phyloP scores from a whole-genome alignment of 2,888 invertebrate genomes.

The Cetonia aurata region DNA sequence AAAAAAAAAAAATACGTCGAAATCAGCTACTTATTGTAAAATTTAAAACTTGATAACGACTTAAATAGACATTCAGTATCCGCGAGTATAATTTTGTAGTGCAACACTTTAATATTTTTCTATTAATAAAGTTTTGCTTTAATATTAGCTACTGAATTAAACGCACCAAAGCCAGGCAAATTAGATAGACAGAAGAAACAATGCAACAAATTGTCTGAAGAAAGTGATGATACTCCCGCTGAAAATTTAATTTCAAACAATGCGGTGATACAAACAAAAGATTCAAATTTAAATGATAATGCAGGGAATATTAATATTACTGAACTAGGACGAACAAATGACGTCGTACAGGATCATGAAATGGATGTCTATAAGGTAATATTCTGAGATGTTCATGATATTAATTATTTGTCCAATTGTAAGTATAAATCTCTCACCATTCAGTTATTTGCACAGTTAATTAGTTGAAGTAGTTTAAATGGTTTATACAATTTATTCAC shows the following conservation, averaged over 20 bases:
- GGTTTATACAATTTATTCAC: neutral
- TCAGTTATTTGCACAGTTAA: no score
- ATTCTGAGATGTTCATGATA: neutral
- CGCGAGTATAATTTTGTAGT: no score
- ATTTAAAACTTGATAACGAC: neutral
- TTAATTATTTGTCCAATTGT: neutral
- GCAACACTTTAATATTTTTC: neutral
- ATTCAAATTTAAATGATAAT: conserved; percentile 40
- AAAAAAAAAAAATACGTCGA: neutral
- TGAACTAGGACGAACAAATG: conserved; percentile 1
- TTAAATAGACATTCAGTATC: neutral
- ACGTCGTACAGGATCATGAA: conserved; percentile 6
- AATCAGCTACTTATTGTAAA: neutral
- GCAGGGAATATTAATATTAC: conserved; percentile 41
- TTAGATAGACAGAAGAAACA: conserved; percentile 51
- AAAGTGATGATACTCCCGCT: no score
- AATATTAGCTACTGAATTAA: conserved; percentile 68
- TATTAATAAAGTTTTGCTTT: conserved; percentile 5
- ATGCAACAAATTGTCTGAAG: neutral
- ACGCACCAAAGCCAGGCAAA: conserved; percentile 65
- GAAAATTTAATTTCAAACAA: conserved; percentile 4
- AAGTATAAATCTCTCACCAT: neutral
- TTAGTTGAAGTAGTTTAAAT: no score
- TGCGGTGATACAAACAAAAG: conserved; percentile 20
- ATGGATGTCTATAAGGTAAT: conserved; percentile 20